Base-by-base conservation (phyloP, 2,888 invertebrate species). In the Andricus curvator region DNA sequence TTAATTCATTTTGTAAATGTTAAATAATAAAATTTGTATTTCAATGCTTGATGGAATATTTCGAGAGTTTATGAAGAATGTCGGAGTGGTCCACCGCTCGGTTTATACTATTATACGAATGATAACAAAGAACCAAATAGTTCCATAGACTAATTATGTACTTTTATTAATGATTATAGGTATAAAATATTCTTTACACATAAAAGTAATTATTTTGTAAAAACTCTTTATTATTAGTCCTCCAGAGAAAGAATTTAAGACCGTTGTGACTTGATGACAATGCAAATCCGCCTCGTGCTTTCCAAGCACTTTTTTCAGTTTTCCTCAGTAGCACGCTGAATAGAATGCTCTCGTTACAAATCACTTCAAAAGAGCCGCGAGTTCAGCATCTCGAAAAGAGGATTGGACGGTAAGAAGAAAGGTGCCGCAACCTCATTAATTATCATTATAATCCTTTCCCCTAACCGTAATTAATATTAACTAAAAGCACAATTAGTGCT, bases 311-410 rank as follows among this genome's bases (percentile, higher is more conserved):
- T 74, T 70, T 74, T 74, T 51, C 74, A 22, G 4, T 29, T 68
- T 68, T 68, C 48, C 74, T 70, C 48, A 70, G 29, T 20, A 33
- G 70, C 20, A 25, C 5, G 70, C 20, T 51, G 33, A 29, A 70
- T 51, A 70, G 70, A 70, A 70, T 70, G 70, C 70, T 70, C 70
- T 74, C 74, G 51, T 74, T 74, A 74, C 29, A 33, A 74, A 56
- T 51, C 33, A 56, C 74, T 74, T 74, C 56, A 74, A 74, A 74
- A 56, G 74, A 74, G 20, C 51, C 74, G 56, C 51, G 29, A n/a
- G 25, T 68, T 68, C 56, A 74, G 51, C 74, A 56, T 48, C 74
- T 74, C 51, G 74, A 56, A 74, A 74, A 74, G 33, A 74, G 51
- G 74, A 74, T 56, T 74, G 74, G 48, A n/a, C 15, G 51, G 13